Percentiles rank a stretch among this genome's conserved stretches.
phyloP scores from a whole-genome alignment of 1,140 invertebrate species.

The Drosophila pachea region DNA sequence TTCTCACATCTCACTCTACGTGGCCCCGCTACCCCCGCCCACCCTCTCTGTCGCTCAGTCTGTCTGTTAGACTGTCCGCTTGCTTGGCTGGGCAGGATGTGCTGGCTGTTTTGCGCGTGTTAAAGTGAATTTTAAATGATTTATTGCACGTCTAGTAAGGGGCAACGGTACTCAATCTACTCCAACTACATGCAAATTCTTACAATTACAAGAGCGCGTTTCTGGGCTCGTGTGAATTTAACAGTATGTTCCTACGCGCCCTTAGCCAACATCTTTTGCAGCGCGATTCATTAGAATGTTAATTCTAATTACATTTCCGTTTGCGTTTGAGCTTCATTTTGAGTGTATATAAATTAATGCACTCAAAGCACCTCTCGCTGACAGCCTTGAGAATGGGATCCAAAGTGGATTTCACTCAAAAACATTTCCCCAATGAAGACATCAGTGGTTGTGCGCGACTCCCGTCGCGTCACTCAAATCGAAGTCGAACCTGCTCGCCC shows the following conservation, averaged over 20 bases:
- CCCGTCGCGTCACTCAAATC: slow-evolving; percentile 20
- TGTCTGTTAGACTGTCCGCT: not conserved
- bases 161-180: slow-evolving; percentile 15
- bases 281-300: slow-evolving; percentile 51
- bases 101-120: slow-evolving; percentile 48
- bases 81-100: slow-evolving; percentile 23
- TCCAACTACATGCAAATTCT: slow-evolving; percentile 37
- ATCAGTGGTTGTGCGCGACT: slow-evolving; percentile 6
- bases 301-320: slow-evolving; percentile 45
- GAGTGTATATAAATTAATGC: slow-evolving; percentile 14
- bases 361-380: not conserved
- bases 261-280: slow-evolving; percentile 1
- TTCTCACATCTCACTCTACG: not conserved
- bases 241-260: not conserved
- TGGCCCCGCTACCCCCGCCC: not conserved
- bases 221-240: slow-evolving; percentile 22
- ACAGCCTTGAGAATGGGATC: not conserved
- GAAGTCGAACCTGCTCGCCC: not conserved
- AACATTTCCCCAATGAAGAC: slow-evolving; percentile 21
- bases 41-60: not conserved
- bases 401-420: not conserved
- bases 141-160: slow-evolving; percentile 58
- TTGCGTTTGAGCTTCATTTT: slow-evolving; percentile 34
- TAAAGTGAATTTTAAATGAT: slow-evolving; percentile 76
- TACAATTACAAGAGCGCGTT: slow-evolving; percentile 38